Base-by-base conservation (phyloP, 2,888 invertebrate species). In the Hypena proboscidalis region DNA sequence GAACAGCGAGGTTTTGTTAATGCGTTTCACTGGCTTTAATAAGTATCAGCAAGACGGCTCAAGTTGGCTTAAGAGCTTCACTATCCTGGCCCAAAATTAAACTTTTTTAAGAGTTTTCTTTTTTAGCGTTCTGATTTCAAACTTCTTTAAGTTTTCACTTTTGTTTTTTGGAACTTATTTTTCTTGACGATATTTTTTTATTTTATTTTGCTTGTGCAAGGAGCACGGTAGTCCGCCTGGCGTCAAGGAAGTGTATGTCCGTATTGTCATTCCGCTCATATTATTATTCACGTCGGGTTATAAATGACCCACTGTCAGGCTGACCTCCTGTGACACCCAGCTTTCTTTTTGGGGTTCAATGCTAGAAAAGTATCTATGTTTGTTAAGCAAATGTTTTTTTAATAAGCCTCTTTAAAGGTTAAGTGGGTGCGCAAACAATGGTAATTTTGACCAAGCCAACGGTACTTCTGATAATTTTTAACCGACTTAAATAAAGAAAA, bases 231-330 rank as follows among this genome's bases (percentile, higher is more conserved):
- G 43, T 30, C 58, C 40, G 58, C 52, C 49, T 70, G 69, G 36
- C 55, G 53, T 67, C 47, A 61, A 68, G 64, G 70, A 67, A 58
- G 46, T 52, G 49, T 56, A 52, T 52, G 56, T 49, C 56, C 58
- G 63, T 56, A 35, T 58, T 53, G 55, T 57, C 48, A 51, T 37
- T 49, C 39, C 26, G 35, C 31, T 23, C 31, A 43, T 26, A 72
- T 84, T 83, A 75, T 75, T 80, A 87, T 87, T 79, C 86, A 58
- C 25, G 61, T 33, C 55, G 33, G 60, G 70, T 71, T 70, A 65
- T 67, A 65, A 55, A 44, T 83, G 82, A 62, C 86, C 86, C 68
- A 88, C 83, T 87, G 76, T 66, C 78, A 68, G 75, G 70, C 61
- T 77, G 80, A 83, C 85, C 86, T 81, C 81, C 77, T 65, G 69